Percentiles rank a stretch among this genome's conserved stretches.
These are phyloP conservation scores for Protonibea diacanthus DNA, from an alignment of 2,797 vertebrate genomes.

Conservation along the genomic window DNA sequence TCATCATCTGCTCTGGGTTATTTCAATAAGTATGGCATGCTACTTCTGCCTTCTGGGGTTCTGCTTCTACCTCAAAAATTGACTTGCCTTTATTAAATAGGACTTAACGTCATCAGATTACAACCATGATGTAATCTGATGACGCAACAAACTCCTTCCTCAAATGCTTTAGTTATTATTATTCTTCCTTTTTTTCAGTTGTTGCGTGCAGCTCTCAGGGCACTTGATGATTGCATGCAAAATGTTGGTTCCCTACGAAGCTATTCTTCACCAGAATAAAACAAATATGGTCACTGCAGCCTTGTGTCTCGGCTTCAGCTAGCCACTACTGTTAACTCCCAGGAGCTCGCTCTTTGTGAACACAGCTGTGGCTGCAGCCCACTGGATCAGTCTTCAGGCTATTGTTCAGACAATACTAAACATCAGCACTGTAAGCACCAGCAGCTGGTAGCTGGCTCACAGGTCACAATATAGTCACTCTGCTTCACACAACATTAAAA, in stretches of 20 bases:
- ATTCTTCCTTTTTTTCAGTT: not conserved
- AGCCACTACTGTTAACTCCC: conserved; percentile 19
- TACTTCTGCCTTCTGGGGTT: too few relatives aligned
- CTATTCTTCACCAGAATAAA: conserved; percentile 27
- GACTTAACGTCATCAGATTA: too few relatives aligned
- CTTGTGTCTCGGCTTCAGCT: conserved; percentile 2
- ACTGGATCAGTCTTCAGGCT: conserved; percentile 51
- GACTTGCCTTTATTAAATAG: not conserved
- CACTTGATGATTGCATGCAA: not conserved
- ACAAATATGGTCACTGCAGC: not conserved
- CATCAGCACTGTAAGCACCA: conserved; percentile 17
- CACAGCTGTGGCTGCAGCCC: conserved; percentile 48
- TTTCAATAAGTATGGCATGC: too few relatives aligned
- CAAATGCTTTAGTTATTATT: not conserved
- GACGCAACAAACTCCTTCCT: not conserved
- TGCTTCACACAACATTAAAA: too few relatives aligned
- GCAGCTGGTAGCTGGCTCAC: too few relatives aligned
- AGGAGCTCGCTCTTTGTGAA: conserved; percentile 28
- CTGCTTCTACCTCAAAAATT: too few relatives aligned
- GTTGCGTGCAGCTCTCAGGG: not conserved
- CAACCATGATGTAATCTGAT: not conserved
- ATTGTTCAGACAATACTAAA: conserved; percentile 51
- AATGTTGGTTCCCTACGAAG: conserved; percentile 12
- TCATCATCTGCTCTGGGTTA: too few relatives aligned
- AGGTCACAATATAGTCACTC: too few relatives aligned